Evolutionary conservation across 2,113 vertebrate genomes (phyloP), one percentile per base, ranked within the genome.

Genomic region (Peucedramus taeniatus): DNA sequence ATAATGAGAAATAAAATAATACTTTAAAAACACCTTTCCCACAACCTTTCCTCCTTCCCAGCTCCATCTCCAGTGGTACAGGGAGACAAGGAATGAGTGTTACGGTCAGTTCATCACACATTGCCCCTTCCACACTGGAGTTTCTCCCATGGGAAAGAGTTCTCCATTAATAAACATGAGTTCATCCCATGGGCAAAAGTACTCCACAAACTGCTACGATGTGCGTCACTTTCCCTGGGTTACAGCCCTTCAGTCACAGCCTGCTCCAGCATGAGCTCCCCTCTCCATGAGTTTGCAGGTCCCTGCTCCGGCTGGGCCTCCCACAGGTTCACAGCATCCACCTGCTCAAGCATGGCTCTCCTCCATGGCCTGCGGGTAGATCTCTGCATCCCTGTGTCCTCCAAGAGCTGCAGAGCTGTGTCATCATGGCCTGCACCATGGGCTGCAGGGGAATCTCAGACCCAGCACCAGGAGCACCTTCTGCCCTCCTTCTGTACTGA

Each of bases 381-480:
- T 57, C 24, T 49, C 42, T 40, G 35, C 8, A n/a, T 6, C 1
- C 15, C 30, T 28, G 10, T 13, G 10, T 35, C 13, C 16, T 49
- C 16, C 35, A 20, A 2, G 60, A 30, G 42, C 42, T 57, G 15
- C 30, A 35, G 26, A 40, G 10, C 24, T 75, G 19, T 39, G 3
- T 40, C 15, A n/a, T 39, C 69, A 49, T 16, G 42, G 24, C 4
- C 42, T 56, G 19, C 15, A 19, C 12, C n/a, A 13, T 0, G 15
- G 39, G 12, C 49, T 54, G 28, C 40, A n/a, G 8, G 24, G 10
- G 15, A 74, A 65, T 40, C 7, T 30, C n/a, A 47, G 23, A 11
- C 13, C 6, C 5, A 3, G 23, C 1, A 7, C 4, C 40, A 15
- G 40, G 10, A 8, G 12, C 7, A 20, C 2, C 3, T 40, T 30